A percentile compares a stretch with the other conserved stretches of the same genome.
phyloP scores from a whole-genome alignment of 2,888 invertebrate species.

The Prosopocoilus inquinatus region DNA sequence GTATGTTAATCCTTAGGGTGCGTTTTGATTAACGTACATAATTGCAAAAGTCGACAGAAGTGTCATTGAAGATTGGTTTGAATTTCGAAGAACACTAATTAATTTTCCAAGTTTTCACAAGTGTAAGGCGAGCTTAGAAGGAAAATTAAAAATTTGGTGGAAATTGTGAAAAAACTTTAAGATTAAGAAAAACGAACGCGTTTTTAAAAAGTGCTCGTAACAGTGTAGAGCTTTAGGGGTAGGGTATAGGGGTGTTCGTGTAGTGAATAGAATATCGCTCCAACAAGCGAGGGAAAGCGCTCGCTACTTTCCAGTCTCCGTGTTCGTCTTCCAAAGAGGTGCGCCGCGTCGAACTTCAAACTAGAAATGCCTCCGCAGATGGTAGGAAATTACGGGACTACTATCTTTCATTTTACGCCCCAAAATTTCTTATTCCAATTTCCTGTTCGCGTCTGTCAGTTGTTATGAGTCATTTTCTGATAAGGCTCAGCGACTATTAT shows the following conservation, averaged over 20 bases:
- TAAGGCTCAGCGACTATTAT: conserved; percentile 56
- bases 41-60: no score
- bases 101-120: no score
- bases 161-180: no score
- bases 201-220: no score
- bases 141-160: no score
- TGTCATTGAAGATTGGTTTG: no score
- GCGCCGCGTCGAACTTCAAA: conserved; percentile 33
- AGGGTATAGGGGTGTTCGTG: conserved; percentile 38
- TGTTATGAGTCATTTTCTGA: conserved; percentile 74
- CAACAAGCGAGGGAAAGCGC: neutral
- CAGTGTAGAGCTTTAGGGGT: conserved; percentile 1
- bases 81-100: no score
- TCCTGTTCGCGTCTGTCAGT: conserved; percentile 59
- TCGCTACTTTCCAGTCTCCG: conserved; percentile 35
- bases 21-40: no score
- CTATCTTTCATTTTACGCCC: conserved; percentile 77
- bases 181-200: no score
- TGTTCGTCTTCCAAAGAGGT: conserved; percentile 12
- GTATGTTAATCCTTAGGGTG: no score
- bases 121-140: no score
- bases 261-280: conserved; percentile 43
- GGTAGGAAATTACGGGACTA: conserved; percentile 71
- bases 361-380: conserved; percentile 44
- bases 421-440: conserved; percentile 77